Evolutionary conservation across 2,797 vertebrate genomes (phyloP), one percentile per base, ranked within the genome.

Genomic region (Euphonia xanthogaster): DNA sequence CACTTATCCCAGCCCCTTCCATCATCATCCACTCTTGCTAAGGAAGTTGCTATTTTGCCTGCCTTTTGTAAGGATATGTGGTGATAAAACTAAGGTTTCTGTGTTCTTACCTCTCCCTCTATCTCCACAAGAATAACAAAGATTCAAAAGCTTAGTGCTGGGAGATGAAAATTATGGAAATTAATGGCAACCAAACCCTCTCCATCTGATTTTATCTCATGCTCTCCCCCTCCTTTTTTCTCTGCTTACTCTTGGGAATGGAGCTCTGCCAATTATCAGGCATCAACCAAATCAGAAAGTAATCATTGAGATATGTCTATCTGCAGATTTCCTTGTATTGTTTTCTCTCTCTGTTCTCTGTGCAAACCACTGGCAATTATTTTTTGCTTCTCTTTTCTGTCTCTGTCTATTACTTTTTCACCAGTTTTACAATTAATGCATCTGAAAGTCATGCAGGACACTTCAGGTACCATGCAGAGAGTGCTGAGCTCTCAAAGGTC

Each of bases 231-330:
- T 89, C 28, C 27, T 83, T 18, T 86, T 88, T 82, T 30, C 42
- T 25, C 14, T 77, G 23, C 55, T 71, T 85, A 31, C 25, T 76
- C n/a, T 70, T 90, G 65, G 50, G 45, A 90, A 21, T 15, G 47
- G 28, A 75, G 40, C 25, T 68, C 73, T 92, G 77, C 48, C 76
- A 93, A 53, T 82, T 89, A 80, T 80, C 37, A 71, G 66, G 12
- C 58, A 95, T 73, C 74, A 85, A 55, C 22, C 6, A 48, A 84
- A 95, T 72, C 51, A 80, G 65, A 88, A 83, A 63, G 25, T 65
- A 92, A 90, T 95, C 60, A 75, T 2, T 0, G 1, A 88, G 39
- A 50, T 62, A 57, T 45, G 33, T 66, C 63, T 89, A 6, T 14
- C 70, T 80, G 55, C 42, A 86, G 44, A 25, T 75, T 86, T 89